Conservation (phyloP, 2,113 vertebrate species). For the Thamnaconus septentrionalis region DNA sequence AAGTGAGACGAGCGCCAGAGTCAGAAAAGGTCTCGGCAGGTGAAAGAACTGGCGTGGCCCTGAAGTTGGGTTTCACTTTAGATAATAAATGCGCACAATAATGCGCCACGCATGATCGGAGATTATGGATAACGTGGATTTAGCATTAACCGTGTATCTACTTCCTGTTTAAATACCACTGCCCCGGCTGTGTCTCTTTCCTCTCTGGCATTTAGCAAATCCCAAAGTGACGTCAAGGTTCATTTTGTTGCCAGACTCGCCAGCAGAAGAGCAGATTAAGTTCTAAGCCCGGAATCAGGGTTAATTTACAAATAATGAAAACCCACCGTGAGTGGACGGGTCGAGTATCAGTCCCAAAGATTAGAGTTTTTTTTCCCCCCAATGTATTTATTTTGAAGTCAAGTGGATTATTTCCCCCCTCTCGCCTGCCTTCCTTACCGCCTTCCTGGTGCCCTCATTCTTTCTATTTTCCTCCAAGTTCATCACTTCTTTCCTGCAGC, state of each 20-base stretch:
- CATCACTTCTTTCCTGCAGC: conserved; percentile 37
- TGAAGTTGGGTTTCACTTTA: conserved; percentile 20
- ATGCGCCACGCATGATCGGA: not conserved
- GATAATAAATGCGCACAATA: conserved; percentile 39
- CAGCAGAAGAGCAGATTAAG: conserved; percentile 26
- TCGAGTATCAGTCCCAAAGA: not conserved
- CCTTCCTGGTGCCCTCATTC: conserved; percentile 3
- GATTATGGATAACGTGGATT: conserved; percentile 22
- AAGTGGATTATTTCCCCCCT: too few species aligned
- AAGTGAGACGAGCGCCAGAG: conserved; percentile 24
- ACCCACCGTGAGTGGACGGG: not conserved
- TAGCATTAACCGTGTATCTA: conserved; percentile 15
- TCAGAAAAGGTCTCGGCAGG: conserved; percentile 42
- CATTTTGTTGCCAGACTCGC: conserved; percentile 13
- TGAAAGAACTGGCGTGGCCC: conserved; percentile 14
- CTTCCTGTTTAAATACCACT: conserved; percentile 16
- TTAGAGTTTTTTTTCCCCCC: not conserved
- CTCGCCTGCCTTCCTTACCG: not conserved
- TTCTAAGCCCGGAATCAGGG: not conserved
- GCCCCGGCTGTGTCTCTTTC: not conserved
- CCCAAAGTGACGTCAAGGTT: conserved; percentile 18
- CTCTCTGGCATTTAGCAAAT: conserved; percentile 27
- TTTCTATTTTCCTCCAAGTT: conserved; percentile 21
- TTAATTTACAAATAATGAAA: conserved; percentile 16
- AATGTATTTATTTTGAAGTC: not conserved